phyloP scores from a whole-genome alignment of 2,888 invertebrate species.

The Acrobasis consociella region DNA sequence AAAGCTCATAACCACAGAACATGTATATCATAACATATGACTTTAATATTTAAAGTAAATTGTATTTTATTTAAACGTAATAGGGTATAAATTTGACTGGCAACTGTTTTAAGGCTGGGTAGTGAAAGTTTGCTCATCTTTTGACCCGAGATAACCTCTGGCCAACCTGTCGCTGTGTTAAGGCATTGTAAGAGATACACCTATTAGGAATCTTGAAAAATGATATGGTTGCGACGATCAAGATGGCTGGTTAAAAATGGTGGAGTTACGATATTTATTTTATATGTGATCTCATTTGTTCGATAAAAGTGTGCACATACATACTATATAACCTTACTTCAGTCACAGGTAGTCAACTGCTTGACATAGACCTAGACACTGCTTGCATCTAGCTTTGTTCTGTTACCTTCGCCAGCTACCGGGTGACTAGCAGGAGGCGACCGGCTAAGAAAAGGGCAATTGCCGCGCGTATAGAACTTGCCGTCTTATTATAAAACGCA shows the following conservation, averaged over 20 bases:
- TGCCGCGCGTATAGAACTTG: too few relatives aligned
- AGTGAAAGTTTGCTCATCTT: constrained; percentile 77
- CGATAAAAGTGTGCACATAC: too few relatives aligned
- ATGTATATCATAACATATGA: constrained; percentile 43
- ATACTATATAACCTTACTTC: too few relatives aligned
- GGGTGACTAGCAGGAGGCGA: too few relatives aligned
- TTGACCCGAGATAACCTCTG: constrained; percentile 71
- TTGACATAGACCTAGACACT: too few relatives aligned
- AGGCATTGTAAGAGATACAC: constrained; percentile 66
- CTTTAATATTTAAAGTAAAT: constrained; percentile 26
- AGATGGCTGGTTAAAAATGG: background rate
- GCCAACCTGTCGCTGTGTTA: constrained; percentile 63
- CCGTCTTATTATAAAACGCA: too few relatives aligned
- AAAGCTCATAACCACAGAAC: constrained; percentile 37
- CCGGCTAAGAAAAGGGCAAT: too few relatives aligned
- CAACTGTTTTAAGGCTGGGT: constrained; percentile 44
- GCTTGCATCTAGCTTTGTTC: too few relatives aligned
- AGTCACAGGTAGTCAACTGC: too few relatives aligned
- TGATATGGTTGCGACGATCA: constrained; percentile 24
- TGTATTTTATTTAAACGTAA: background rate
- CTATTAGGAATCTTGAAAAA: constrained; percentile 54
- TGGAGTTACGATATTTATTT: too few relatives aligned
- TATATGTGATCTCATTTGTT: too few relatives aligned
- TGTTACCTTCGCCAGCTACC: too few relatives aligned
- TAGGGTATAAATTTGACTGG: constrained; percentile 34